Percentiles rank a stretch among this genome's conserved stretches.
Evolutionary conservation across 2,797 vertebrate species (phyloP).

Genomic region (Megaceryle alcyon): DNA sequence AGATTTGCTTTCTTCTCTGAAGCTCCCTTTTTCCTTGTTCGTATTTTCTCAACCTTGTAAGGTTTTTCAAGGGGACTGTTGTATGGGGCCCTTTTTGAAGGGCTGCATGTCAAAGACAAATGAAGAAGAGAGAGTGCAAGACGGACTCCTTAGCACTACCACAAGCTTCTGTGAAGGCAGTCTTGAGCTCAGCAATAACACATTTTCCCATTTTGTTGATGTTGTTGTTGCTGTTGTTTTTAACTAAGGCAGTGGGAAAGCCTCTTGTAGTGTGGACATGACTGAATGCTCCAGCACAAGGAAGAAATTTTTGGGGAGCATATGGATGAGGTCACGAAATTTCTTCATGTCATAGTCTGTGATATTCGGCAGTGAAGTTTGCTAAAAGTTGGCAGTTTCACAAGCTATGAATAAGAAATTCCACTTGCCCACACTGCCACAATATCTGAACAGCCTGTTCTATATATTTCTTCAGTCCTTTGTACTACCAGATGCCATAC

Average conservation of each 20-base stretch:
- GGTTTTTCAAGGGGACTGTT: not conserved
- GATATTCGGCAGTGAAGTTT: slow-evolving; percentile 9
- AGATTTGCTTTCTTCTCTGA: not conserved
- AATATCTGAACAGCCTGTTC: slow-evolving; percentile 48
- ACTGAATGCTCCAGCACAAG: not conserved
- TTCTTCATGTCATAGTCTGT: slow-evolving; percentile 6
- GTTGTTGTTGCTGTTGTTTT: not conserved
- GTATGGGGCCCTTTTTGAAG: not conserved
- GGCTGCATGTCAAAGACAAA: not conserved
- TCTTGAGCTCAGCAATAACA: not conserved
- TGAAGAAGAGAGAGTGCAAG: not conserved
- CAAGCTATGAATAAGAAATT: slow-evolving; percentile 49
- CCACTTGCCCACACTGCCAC: slow-evolving; percentile 33
- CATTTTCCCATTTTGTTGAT: not conserved
- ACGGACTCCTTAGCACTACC: not conserved
- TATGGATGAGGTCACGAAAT: not conserved
- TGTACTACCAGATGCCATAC: slow-evolving; percentile 53
- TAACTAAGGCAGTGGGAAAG: not conserved
- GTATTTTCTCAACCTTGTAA: not conserved
- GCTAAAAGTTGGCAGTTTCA: slow-evolving; percentile 14
- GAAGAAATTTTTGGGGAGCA: not conserved
- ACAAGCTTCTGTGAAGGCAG: not conserved
- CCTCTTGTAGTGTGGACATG: not conserved
- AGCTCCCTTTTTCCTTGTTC: not conserved
- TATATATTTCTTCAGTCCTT: slow-evolving; percentile 55